Evolutionary conservation across 2,888 invertebrate genomes (phyloP).

Genomic region (Diarsia mendica): DNA sequence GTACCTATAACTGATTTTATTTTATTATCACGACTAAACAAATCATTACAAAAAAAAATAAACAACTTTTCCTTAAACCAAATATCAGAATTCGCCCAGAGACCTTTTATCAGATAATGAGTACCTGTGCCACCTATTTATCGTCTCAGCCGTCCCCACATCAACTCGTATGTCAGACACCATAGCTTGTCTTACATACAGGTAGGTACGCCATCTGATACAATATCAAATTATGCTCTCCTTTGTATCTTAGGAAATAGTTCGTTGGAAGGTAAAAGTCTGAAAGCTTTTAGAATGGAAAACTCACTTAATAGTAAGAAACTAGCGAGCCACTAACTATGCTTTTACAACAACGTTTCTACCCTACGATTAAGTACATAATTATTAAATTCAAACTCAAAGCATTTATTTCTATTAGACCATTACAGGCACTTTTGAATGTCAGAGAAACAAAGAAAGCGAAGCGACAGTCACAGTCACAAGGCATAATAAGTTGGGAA

Average conservation of each 20-base stretch:
- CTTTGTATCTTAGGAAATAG: slow-evolving; percentile 17
- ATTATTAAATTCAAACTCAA: too few relatives aligned
- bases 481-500: too few relatives aligned
- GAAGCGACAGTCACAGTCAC: too few relatives aligned
- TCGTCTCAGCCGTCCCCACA: slow-evolving; percentile 41
- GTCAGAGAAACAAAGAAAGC: too few relatives aligned
- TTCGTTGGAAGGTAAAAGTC: neutral
- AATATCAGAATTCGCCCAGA: neutral
- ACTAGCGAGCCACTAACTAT: neutral
- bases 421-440: too few relatives aligned
- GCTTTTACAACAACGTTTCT: neutral
- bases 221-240: slow-evolving; percentile 21
- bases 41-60: neutral
- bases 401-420: too few relatives aligned
- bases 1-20: neutral
- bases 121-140: slow-evolving; percentile 29
- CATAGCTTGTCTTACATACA: slow-evolving; percentile 24
- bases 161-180: slow-evolving; percentile 42
- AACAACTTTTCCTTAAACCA: neutral
- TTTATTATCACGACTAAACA: neutral
- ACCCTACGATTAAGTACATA: neutral
- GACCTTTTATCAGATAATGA: slow-evolving; percentile 50
- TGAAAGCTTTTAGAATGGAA: neutral
- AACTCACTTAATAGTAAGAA: neutral
- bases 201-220: neutral